These are phyloP conservation scores for Dynastes tityus DNA, from an alignment of 2,888 invertebrate genomes.

Conservation along the genomic window DNA sequence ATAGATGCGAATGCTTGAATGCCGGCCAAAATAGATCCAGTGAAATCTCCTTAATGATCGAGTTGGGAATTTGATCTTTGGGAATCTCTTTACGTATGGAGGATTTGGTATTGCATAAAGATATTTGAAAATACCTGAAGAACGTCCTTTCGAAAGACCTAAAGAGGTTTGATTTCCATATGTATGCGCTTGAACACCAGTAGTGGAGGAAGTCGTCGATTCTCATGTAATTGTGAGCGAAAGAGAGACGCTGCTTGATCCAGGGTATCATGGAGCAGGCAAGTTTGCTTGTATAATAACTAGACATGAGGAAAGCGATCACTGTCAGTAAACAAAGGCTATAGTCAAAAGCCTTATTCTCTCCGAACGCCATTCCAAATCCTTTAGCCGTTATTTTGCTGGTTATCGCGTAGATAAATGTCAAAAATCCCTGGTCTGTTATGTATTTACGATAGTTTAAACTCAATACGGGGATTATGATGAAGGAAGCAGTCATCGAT, in stretches of 20 bases:
- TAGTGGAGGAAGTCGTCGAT: neutral
- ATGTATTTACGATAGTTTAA: neutral
- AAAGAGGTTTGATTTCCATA: neutral
- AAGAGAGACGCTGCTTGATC: conserved; percentile 24
- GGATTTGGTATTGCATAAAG: conserved; percentile 44
- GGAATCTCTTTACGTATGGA: conserved; percentile 11
- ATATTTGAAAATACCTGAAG: conserved; percentile 15
- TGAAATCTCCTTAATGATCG: conserved; percentile 51
- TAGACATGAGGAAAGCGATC: conserved; percentile 22
- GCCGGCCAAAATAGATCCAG: conserved; percentile 56
- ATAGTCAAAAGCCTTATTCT: neutral
- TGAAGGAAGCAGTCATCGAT: conserved; percentile 1
- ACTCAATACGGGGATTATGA: conserved; percentile 10
- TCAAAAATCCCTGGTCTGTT: neutral
- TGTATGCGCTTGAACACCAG: neutral
- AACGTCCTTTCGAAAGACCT: conserved; percentile 29
- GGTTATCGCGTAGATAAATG: conserved; percentile 24
- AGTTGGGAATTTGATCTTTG: conserved; percentile 52
- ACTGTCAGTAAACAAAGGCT: conserved; percentile 11
- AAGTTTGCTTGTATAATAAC: conserved; percentile 24
- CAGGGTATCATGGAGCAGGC: conserved; percentile 21
- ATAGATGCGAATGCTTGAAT: conserved; percentile 58
- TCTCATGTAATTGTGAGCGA: conserved; percentile 29
- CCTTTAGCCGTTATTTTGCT: conserved; percentile 32
- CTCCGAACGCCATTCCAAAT: conserved; percentile 24